Conservation (phyloP, 2,113 vertebrate species). For the Taxidea taxus region DNA sequence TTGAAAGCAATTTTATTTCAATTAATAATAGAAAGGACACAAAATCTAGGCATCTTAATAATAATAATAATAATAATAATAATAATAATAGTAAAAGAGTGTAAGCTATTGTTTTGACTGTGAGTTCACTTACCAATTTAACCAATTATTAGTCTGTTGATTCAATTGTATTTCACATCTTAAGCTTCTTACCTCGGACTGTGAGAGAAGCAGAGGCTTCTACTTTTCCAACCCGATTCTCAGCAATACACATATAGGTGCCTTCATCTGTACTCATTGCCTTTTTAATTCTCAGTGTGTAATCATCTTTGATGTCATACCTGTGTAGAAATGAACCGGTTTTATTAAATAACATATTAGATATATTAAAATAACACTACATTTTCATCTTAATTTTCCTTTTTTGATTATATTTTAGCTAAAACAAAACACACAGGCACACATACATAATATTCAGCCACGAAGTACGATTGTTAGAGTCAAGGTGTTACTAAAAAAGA, state of each 20-base stretch:
- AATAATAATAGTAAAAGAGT: not conserved
- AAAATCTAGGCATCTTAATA: not conserved
- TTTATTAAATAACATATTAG: not conserved
- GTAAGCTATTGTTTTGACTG: not conserved
- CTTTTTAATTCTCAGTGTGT: slow-evolving; percentile 95
- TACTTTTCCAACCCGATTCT: slow-evolving; percentile 96
- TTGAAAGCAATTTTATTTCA: not conserved
- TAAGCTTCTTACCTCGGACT: slow-evolving; percentile 90
- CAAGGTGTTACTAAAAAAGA: slow-evolving; percentile 76
- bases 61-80: not conserved
- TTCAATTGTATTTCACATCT: not conserved
- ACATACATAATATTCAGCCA: slow-evolving; percentile 51
- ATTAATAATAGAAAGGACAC: not conserved
- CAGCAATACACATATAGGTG: slow-evolving; percentile 93
- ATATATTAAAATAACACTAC: slow-evolving; percentile 46
- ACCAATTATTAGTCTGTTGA: not conserved
- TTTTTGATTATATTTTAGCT: slow-evolving; percentile 76
- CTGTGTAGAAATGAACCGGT: slow-evolving; percentile 79
- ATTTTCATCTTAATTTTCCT: slow-evolving; percentile 74
- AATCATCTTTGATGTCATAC: slow-evolving; percentile 97
- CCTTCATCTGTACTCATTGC: slow-evolving; percentile 91
- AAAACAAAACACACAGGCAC: slow-evolving; percentile 47
- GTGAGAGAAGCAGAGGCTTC: slow-evolving; percentile 95
- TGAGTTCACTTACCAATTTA: not conserved
- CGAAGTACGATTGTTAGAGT: slow-evolving; percentile 71